Evolutionary conservation across 1,140 invertebrate species (phyloP).

Genomic region (Caenorhabditis latens): DNA sequence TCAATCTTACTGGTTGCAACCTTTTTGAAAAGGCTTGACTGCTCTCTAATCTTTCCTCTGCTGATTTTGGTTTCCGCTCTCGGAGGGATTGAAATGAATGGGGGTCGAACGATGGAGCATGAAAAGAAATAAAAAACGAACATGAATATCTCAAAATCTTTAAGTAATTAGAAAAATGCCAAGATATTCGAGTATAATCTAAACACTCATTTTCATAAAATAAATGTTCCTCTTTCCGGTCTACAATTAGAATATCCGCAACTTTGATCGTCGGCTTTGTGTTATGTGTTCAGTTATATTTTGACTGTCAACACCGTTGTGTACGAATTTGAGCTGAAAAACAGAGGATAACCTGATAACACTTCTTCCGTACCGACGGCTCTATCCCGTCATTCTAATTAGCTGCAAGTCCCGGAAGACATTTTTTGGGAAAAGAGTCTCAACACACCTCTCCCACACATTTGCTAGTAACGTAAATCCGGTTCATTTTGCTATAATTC

Average conservation of each 20-base stretch:
- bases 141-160: background rate
- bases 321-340: conserved; percentile 15
- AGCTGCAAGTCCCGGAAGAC: conserved; percentile 10
- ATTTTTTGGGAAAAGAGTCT: background rate
- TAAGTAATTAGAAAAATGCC: background rate
- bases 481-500: conserved; percentile 16
- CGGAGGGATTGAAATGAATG: background rate
- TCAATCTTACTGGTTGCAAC: conserved; percentile 35
- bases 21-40: conserved; percentile 6
- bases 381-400: conserved; percentile 23
- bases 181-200: too few relatives aligned
- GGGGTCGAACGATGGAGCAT: background rate
- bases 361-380: background rate
- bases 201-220: background rate
- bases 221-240: background rate
- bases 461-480: background rate
- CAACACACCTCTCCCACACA: background rate
- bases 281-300: background rate
- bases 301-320: conserved; percentile 2
- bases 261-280: background rate
- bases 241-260: background rate
- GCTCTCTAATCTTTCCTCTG: conserved; percentile 17
- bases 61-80: conserved; percentile 25
- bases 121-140: background rate
- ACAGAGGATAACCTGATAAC: conserved; percentile 35